Evolutionary conservation across 1,140 invertebrate species (phyloP), one percentile per base, ranked within the genome.

Genomic region (Pissodes strobi): DNA sequence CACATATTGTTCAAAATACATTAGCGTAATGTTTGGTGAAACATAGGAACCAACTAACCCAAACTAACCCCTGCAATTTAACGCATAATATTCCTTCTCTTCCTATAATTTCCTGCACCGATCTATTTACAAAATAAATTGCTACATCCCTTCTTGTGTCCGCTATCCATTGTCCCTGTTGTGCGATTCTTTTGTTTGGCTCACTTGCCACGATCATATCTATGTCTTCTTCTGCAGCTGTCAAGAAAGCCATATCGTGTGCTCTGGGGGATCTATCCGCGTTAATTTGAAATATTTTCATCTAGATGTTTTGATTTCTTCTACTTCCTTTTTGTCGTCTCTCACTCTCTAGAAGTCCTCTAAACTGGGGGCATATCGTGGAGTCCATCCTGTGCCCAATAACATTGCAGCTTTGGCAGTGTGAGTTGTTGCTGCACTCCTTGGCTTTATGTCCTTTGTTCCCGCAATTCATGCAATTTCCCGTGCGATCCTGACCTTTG

Each of bases 241-340:
- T 64, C n/a, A 25, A 18, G 3, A 57, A 15, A 10, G 52, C 27
- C 52, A 64, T 58, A 23, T 57, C 61, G 0, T 60, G 51, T 5
- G 61, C 25, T 2, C 25, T 27, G 18, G 1, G 10, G 12, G 38
- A 22, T 18, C 51, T n/a, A n/a, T n/a, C n/a, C n/a, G n/a, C n/a
- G n/a, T n/a, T n/a, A n/a, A n/a, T n/a, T n/a, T n/a, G n/a, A n/a
- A n/a, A n/a, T n/a, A n/a, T n/a, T n/a, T n/a, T n/a, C n/a, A n/a
- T n/a, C n/a, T n/a, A n/a, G n/a, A n/a, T n/a, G n/a, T n/a, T n/a
- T n/a, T n/a, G n/a, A n/a, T n/a, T n/a, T n/a, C n/a, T n/a, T n/a
- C n/a, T n/a, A n/a, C n/a, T n/a, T n/a, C n/a, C n/a, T n/a, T n/a
- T n/a, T n/a, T n/a, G n/a, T n/a, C n/a, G n/a, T n/a, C n/a, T n/a